Conservation (phyloP, 2,113 vertebrate genomes). For the Pseudorhombus dupliciocellatus region DNA sequence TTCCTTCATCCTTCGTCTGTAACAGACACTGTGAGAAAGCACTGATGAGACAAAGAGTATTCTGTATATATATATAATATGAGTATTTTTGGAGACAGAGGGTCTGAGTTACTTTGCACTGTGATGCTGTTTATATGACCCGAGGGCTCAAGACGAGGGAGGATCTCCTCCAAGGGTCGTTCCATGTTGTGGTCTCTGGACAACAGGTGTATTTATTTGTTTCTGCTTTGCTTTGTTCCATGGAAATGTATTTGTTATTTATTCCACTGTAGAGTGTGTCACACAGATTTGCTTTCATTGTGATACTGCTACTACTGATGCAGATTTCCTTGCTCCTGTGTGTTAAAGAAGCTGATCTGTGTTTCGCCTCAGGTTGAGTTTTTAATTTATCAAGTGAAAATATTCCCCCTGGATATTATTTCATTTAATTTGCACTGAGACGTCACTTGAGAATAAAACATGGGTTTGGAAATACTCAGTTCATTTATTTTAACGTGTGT, state of each 20-base stretch:
- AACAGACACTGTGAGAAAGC: background rate
- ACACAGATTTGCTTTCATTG: too few relatives aligned
- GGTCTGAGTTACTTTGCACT: conserved; percentile 25
- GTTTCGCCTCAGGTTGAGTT: background rate
- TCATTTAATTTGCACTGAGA: conserved; percentile 16
- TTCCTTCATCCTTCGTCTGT: too few relatives aligned
- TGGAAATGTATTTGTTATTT: background rate
- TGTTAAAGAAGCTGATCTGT: background rate
- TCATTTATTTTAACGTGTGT: background rate
- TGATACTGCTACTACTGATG: too few relatives aligned
- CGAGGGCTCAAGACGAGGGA: conserved; percentile 46
- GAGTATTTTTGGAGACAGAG: background rate
- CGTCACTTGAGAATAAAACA: background rate
- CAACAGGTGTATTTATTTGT: conserved; percentile 48
- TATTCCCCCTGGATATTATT: background rate
- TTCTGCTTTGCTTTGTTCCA: background rate
- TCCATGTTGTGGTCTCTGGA: conserved; percentile 55
- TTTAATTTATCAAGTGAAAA: background rate
- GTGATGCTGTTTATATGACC: conserved; percentile 34
- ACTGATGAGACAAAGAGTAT: too few relatives aligned
- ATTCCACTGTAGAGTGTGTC: background rate
- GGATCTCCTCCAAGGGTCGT: background rate
- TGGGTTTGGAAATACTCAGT: background rate
- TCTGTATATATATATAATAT: background rate
- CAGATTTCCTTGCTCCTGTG: too few relatives aligned